Conservation (phyloP, 2,888 invertebrate species). For the Calliopum simillimum region DNA sequence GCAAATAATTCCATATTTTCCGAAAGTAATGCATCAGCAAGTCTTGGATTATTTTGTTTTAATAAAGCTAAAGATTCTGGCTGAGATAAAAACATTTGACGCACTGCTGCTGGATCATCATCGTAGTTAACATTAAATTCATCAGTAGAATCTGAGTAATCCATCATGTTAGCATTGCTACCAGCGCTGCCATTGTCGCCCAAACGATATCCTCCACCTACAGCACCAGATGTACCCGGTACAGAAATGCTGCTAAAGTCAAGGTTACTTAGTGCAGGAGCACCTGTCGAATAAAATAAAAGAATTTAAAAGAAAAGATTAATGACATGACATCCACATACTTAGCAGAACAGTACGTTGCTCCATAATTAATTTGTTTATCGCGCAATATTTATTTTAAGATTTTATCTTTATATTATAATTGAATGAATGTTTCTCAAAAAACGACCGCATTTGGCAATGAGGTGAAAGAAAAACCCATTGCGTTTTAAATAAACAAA, state of each 20-base stretch:
- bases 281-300: constrained; percentile 34
- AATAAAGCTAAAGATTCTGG: constrained; percentile 91
- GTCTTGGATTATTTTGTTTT: constrained; percentile 91
- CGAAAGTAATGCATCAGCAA: constrained; percentile 90
- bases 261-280: constrained; percentile 64
- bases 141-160: constrained; percentile 51
- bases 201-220: constrained; percentile 11
- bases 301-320: not conserved
- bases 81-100: constrained; percentile 88
- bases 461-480: constrained; percentile 12
- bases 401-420: constrained; percentile 5
- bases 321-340: not conserved
- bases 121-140: constrained; percentile 70
- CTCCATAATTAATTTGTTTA: not conserved
- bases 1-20: constrained; percentile 86
- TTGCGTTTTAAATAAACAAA: not conserved
- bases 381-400: constrained; percentile 16
- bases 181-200: constrained; percentile 35
- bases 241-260: constrained; percentile 91
- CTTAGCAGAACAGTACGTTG: not conserved
- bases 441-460: constrained; percentile 23
- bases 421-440: not conserved
- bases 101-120: constrained; percentile 86
- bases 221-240: constrained; percentile 68
- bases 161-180: constrained; percentile 40